Base-by-base conservation (phyloP, 2,113 vertebrate species). In the Spermophilus dauricus region DNA sequence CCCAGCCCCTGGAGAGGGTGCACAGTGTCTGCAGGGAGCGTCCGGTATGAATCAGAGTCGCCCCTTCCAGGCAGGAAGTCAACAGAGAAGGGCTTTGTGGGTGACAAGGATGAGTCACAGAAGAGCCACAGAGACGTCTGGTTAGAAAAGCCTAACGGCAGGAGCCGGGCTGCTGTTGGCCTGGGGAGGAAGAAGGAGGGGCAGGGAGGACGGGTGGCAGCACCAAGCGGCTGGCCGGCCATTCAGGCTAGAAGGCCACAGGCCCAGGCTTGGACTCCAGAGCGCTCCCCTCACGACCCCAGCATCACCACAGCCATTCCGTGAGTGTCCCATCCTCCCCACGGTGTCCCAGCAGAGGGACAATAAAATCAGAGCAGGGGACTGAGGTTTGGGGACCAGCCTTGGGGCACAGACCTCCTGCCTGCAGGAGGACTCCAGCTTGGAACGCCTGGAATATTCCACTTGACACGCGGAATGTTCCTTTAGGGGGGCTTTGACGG, bases 131-230 rank as follows among this genome's bases (percentile, higher is more conserved):
- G n/a, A 77, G 39, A 42, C 58, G 48, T 84, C 78, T 83, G 37
- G 65, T 22, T 61, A 58, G 28, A 80, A 77, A 61, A 7, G n/a
- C n/a, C 8, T 13, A 22, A 45, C 8, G 8, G 28, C 63, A 67
- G 53, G 39, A 78, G 14, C 73, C 0, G 0, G 65, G 86, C 53
- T 4, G 18, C 30, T 2, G 61, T 17, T 30, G 18, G 58, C 34
- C 82, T 39, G 63, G 24, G 17, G 56, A 72, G 37, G 80, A 65
- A 94, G 95, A 90, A 96, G 95, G 76, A n/a, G 48, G 72, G 42
- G 5, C 45, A 1, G 32, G 4, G 6, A 18, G 48, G 18, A 32
- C 0, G 0, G 30, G 39, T 11, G 37, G 18, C 61, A 34, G 91
- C 61, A 7, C 37, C 24, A n/a, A 28, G 9, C 37, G 39, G 17